Evolutionary conservation across 2,888 invertebrate genomes (phyloP).

Genomic region (Athrips mouffetella): DNA sequence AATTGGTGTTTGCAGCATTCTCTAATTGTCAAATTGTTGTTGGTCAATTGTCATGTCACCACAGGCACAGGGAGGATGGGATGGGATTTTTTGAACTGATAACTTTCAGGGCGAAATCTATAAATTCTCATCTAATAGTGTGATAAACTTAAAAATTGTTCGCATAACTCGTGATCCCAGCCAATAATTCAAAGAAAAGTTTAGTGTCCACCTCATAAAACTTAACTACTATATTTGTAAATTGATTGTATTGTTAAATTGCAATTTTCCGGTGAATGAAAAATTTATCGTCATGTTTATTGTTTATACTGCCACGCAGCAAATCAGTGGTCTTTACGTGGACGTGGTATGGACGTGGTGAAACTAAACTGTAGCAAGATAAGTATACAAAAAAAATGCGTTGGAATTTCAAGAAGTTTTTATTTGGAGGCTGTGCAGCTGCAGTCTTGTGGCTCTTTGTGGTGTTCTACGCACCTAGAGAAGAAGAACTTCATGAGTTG

Average conservation of each 20-base stretch:
- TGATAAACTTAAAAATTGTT: too few relatives aligned
- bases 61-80: too few relatives aligned
- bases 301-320: conserved; percentile 24
- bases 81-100: too few relatives aligned
- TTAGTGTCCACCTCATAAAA: too few relatives aligned
- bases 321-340: conserved; percentile 26
- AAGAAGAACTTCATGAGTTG: too few relatives aligned
- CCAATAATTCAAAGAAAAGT: too few relatives aligned
- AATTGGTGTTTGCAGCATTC: too few relatives aligned
- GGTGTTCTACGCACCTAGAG: conserved; percentile 42
- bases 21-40: too few relatives aligned
- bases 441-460: conserved; percentile 49
- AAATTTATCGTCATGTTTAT: conserved; percentile 28
- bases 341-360: conserved; percentile 25
- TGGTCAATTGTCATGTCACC: too few relatives aligned
- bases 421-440: conserved; percentile 36
- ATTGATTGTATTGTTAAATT: neutral
- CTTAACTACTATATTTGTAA: neutral
- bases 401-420: conserved; percentile 53
- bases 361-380: conserved; percentile 5
- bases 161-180: too few relatives aligned
- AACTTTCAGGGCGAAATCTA: too few relatives aligned
- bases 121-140: too few relatives aligned
- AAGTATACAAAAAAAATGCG: conserved; percentile 55
- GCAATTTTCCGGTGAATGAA: conserved; percentile 2